Conservation (phyloP, 2,888 invertebrate species). For the Physocephala rufipes region DNA sequence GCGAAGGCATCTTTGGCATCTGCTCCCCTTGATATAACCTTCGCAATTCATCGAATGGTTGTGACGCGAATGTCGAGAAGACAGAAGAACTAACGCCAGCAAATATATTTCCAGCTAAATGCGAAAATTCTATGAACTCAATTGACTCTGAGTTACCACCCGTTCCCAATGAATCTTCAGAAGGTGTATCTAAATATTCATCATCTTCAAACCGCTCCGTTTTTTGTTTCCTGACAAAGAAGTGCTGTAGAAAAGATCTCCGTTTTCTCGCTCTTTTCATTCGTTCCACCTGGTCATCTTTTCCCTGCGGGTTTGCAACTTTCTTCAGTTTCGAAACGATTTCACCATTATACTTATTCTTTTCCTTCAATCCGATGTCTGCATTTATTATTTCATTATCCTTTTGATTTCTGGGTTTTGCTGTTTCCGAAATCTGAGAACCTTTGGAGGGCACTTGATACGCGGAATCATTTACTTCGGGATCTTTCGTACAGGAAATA, state of each 20-base stretch:
- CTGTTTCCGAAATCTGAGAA: no score
- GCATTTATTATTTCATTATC: no score
- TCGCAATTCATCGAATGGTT: conserved; percentile 33
- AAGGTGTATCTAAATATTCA: neutral
- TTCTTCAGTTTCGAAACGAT: no score
- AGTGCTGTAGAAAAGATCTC: no score
- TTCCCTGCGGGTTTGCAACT: no score
- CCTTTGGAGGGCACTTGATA: no score
- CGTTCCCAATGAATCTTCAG: neutral
- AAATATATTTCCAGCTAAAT: conserved; percentile 5
- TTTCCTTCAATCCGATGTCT: no score
- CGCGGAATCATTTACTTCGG: no score
- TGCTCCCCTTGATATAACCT: conserved; percentile 18
- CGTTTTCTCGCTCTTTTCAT: neutral
- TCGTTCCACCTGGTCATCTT: neutral
- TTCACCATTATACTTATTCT: no score
- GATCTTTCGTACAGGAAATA: no score
- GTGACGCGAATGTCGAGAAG: neutral
- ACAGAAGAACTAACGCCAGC: conserved; percentile 27
- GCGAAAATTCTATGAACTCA: neutral
- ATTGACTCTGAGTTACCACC: neutral
- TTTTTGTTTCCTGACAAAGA: no score
- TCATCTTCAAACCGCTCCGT: neutral
- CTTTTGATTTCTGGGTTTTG: no score
- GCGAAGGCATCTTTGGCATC: neutral